These are phyloP conservation scores for Papilio elwesi DNA, from an alignment of 2,888 invertebrate species.

Conservation along the genomic window DNA sequence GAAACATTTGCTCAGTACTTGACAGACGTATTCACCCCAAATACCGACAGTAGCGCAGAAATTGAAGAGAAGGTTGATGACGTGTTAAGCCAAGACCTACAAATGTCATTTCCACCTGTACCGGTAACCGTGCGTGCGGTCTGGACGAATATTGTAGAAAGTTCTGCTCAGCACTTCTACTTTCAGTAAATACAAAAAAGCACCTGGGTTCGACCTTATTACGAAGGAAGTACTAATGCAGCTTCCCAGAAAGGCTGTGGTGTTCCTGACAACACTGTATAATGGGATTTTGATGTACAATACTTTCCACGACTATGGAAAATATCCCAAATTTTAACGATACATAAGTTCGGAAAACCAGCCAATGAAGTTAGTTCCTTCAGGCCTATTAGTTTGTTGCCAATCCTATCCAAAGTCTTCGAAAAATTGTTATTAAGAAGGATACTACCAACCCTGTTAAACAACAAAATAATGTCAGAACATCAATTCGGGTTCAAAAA, in stretches of 20 bases:
- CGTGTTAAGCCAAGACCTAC: neutral
- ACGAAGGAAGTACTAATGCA: constrained; percentile 38
- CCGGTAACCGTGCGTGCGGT: neutral
- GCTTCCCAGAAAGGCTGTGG: constrained; percentile 42
- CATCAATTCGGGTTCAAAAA: neutral
- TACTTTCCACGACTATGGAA: neutral
- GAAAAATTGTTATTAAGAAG: too few species aligned
- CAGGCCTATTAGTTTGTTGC: neutral
- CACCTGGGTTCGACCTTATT: constrained; percentile 46
- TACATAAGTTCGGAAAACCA: neutral
- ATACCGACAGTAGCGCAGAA: too few species aligned
- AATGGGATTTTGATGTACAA: constrained; percentile 37
- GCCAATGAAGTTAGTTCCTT: neutral
- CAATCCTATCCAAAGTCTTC: neutral
- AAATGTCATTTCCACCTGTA: neutral
- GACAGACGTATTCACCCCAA: too few species aligned
- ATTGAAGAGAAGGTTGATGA: neutral
- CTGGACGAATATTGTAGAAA: neutral
- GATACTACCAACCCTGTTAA: too few species aligned
- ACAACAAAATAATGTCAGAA: neutral
- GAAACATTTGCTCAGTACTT: too few species aligned
- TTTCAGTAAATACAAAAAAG: constrained; percentile 37
- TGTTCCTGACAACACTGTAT: constrained; percentile 39
- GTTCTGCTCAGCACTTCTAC: too few species aligned
- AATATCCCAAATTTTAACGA: neutral